A percentile compares a stretch with the other conserved stretches of the same genome.
phyloP scores from a whole-genome alignment of 1,140 invertebrate genomes.

The Zaprionus tsacasi region DNA sequence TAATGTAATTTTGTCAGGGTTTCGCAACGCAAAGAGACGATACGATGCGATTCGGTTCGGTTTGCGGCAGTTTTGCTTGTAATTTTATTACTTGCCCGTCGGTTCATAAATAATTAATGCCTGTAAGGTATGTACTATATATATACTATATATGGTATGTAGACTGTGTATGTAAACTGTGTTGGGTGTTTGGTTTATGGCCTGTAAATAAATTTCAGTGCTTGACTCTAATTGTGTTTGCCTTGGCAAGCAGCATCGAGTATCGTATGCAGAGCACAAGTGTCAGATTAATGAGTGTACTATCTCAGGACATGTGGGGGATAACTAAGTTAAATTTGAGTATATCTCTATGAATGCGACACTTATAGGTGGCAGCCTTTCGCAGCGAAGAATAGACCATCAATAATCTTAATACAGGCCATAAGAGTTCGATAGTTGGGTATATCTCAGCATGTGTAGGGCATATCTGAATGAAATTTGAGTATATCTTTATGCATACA shows the following conservation, averaged over 20 bases:
- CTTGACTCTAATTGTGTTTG: constrained; percentile 65
- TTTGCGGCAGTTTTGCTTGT: constrained; percentile 49
- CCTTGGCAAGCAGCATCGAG: constrained; percentile 31
- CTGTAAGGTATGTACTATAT: constrained; percentile 48
- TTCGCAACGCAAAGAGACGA: constrained; percentile 7
- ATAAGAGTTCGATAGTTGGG: background rate
- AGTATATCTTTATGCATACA: too few relatives aligned
- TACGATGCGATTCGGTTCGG: background rate
- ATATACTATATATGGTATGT: constrained; percentile 23
- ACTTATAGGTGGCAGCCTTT: too few relatives aligned
- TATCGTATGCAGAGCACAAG: background rate
- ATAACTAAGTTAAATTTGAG: too few relatives aligned
- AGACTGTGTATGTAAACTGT: constrained; percentile 40
- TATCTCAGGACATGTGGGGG: too few relatives aligned
- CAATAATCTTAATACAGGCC: background rate
- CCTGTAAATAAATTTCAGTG: constrained; percentile 69
- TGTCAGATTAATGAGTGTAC: constrained; percentile 14
- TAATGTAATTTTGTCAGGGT: constrained; percentile 50
- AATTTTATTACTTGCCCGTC: constrained; percentile 71
- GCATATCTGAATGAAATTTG: too few relatives aligned
- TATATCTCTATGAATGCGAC: too few relatives aligned
- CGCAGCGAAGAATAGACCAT: too few relatives aligned
- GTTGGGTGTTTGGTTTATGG: constrained; percentile 61
- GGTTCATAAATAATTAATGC: constrained; percentile 79
- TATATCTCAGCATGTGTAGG: too few relatives aligned